Conservation (phyloP, 2,113 vertebrate species). For the Grammomys dolichurus region DNA sequence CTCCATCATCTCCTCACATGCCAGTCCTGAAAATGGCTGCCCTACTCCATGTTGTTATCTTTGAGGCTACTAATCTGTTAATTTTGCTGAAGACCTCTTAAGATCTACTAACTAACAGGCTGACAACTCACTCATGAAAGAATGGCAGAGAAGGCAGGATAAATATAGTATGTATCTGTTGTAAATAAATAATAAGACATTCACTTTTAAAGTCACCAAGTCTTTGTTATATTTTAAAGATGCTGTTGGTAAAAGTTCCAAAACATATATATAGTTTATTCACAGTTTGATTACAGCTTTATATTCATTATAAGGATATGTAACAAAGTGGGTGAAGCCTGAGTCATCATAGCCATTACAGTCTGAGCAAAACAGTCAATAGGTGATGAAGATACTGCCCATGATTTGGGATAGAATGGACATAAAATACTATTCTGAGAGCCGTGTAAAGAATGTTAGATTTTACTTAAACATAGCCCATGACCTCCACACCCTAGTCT, state of each 20-base stretch:
- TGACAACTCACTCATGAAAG: not conserved
- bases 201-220: slow-evolving; percentile 15
- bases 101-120: not conserved
- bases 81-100: not conserved
- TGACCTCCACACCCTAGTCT: not conserved
- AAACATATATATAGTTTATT: not conserved
- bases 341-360: not conserved
- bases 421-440: not conserved
- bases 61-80: not conserved
- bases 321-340: not conserved
- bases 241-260: not conserved
- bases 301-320: not conserved
- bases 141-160: not conserved
- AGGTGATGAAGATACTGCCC: not conserved
- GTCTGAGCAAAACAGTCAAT: not conserved
- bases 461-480: not conserved
- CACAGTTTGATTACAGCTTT: not conserved
- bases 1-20: not conserved
- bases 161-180: slow-evolving; percentile 20
- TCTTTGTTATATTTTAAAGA: not conserved
- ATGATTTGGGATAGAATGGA: not conserved
- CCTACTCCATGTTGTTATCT: not conserved
- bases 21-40: not conserved
- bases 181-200: not conserved
- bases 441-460: too few relatives aligned